Base-by-base conservation (phyloP, 2,797 vertebrate genomes). In the Rhyacichthys aspro region DNA sequence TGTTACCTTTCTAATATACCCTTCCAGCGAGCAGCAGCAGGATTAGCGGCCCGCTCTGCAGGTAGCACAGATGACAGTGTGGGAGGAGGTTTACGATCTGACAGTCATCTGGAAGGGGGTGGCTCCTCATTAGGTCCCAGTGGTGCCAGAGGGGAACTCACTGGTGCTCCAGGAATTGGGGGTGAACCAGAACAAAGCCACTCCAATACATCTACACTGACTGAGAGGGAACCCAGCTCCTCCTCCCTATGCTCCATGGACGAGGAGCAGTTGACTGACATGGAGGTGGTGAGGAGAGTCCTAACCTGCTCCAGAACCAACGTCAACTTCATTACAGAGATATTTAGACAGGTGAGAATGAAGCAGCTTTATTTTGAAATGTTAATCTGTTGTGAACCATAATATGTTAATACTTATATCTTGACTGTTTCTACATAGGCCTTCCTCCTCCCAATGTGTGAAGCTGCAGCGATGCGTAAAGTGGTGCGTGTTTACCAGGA, bases 231-330 rank as follows among this genome's bases (percentile, higher is more conserved):
- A 69, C 98, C 98, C 14, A 99, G 98, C 88, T 98, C 97, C 36
- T 99, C 97, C 46, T 99, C 97, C 15, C 95, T 99, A 37, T 99
- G 97, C 81, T 98, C 96, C 83, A 95, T 99, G 83, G 97, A 98
- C 18, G 96, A 99, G 80, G 98, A 99, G 42, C 96, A 98, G 90
- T 93, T 99, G 67, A 94, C 92, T 0, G 92, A 93, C 78, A 91
- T 94, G 80, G 93, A 94, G 81, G 92, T 94, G 68, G 92, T 94
- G 71, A 93, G 96, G 52, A 95, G 94, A 80, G 97, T 97, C 8
- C 96, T 99, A 82, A 98, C 95, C 86, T 92, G 91, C 84, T 97
- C 94, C 83, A 94, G 96, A 85, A 95, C 92, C 86, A 96, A 97
- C 14, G 95, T 99, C 76, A 98, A 99, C 90, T 99, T 99, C 89